Conservation (phyloP, 1,140 invertebrate genomes). For the Holcopasites calliopsidis region DNA sequence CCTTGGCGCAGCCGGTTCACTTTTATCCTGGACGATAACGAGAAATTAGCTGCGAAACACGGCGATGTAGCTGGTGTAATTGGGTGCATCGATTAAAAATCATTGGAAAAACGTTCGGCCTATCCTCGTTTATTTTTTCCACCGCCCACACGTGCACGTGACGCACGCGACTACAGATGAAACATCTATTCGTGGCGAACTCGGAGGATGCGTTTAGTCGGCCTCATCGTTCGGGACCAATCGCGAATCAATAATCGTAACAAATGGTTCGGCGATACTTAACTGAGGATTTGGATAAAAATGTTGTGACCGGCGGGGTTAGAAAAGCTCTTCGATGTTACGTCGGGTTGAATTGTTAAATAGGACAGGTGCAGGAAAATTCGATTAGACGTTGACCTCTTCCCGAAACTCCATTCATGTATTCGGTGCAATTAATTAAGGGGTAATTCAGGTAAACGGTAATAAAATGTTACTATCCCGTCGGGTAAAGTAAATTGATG, state of each 20-base stretch:
- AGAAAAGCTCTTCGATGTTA: too few relatives aligned
- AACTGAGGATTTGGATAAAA: neutral
- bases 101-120: slow-evolving; percentile 20
- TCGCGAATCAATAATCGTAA: slow-evolving; percentile 54
- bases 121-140: neutral
- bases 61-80: slow-evolving; percentile 11
- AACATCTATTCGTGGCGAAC: slow-evolving; percentile 41
- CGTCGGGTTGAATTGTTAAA: too few relatives aligned
- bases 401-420: too few relatives aligned
- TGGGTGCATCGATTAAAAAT: slow-evolving; percentile 46
- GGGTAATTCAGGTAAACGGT: too few relatives aligned
- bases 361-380: too few relatives aligned
- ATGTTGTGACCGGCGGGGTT: neutral
- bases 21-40: slow-evolving; percentile 40
- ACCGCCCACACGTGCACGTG: neutral
- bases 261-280: neutral
- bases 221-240: slow-evolving; percentile 5
- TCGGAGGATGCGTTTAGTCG: slow-evolving; percentile 29
- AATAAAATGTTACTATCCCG: too few relatives aligned
- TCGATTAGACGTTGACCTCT: too few relatives aligned
- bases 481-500: too few relatives aligned
- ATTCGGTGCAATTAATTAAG: too few relatives aligned
- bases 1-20: neutral
- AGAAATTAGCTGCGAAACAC: slow-evolving; percentile 47
- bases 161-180: slow-evolving; percentile 14